Evolutionary conservation across 2,888 invertebrate species (phyloP).

Genomic region (Mystacides longicornis): DNA sequence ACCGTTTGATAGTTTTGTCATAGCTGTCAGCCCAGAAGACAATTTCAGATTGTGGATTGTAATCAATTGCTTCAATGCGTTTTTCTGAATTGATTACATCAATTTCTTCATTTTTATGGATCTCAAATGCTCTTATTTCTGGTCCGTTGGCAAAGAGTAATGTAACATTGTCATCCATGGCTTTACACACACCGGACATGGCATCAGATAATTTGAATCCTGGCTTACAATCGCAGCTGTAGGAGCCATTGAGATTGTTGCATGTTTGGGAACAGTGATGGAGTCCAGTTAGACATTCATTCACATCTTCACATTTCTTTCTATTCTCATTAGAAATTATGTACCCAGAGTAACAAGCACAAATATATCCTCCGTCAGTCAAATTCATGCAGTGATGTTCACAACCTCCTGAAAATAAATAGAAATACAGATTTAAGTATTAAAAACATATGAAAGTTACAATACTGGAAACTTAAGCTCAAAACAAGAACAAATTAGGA

Average conservation of each 20-base stretch:
- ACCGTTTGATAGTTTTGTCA: slow-evolving; percentile 83
- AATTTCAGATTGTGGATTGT: slow-evolving; percentile 74
- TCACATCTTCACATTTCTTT: slow-evolving; percentile 80
- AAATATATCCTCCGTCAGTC: slow-evolving; percentile 78
- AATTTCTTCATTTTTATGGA: slow-evolving; percentile 60
- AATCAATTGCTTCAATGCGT: slow-evolving; percentile 86
- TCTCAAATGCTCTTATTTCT: slow-evolving; percentile 70
- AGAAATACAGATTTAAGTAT: neutral
- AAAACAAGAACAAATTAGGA: slow-evolving; percentile 1
- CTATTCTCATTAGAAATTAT: slow-evolving; percentile 72
- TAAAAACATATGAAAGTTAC: neutral
- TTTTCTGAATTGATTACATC: slow-evolving; percentile 79
- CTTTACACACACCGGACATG: slow-evolving; percentile 77
- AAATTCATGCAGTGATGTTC: slow-evolving; percentile 87
- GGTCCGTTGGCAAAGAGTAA: slow-evolving; percentile 76
- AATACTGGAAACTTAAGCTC: neutral
- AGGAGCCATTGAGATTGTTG: slow-evolving; percentile 83
- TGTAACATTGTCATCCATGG: slow-evolving; percentile 56
- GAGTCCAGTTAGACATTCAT: slow-evolving; percentile 77
- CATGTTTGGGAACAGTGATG: slow-evolving; percentile 94
- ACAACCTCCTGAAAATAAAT: slow-evolving; percentile 65
- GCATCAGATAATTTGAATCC: slow-evolving; percentile 71
- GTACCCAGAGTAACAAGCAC: slow-evolving; percentile 82
- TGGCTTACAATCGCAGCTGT: slow-evolving; percentile 76
- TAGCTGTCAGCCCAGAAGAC: slow-evolving; percentile 95